Conservation (phyloP, 2,113 vertebrate genomes). For the Takifugu bimaculatus region DNA sequence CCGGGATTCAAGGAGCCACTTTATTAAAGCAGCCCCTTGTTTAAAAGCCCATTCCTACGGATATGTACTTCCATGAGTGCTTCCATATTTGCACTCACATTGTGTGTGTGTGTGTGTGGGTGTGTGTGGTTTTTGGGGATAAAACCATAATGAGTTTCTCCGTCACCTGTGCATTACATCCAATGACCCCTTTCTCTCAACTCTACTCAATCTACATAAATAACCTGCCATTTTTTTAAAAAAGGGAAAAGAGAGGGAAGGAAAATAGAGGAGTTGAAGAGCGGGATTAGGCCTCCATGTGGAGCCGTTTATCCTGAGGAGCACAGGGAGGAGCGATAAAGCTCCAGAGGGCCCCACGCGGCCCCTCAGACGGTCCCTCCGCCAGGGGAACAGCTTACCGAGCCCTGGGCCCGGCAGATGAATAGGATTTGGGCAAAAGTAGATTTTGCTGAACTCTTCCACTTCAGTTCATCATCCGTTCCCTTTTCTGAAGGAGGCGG, state of each 20-base stretch:
- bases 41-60: no score
- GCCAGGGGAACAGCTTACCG: slow-evolving; percentile 75
- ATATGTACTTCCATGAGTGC: no score
- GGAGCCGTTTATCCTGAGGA: slow-evolving; percentile 75
- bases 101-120: no score
- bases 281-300: slow-evolving; percentile 71
- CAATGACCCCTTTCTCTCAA: no score
- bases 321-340: slow-evolving; percentile 71
- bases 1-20: no score
- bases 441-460: slow-evolving; percentile 69
- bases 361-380: slow-evolving; percentile 64
- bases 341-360: slow-evolving; percentile 60
- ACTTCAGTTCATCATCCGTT: slow-evolving; percentile 56
- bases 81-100: no score
- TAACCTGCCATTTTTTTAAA: slow-evolving; percentile 2
- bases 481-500: slow-evolving; percentile 25
- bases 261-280: slow-evolving; percentile 40
- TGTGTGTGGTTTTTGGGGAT: no score
- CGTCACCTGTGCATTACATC: no score
- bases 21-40: no score
- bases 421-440: slow-evolving; percentile 74
- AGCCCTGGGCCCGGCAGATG: slow-evolving; percentile 71
- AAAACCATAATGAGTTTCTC: no score
- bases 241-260: slow-evolving; percentile 11
- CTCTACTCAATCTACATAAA: no score